phyloP scores from a whole-genome alignment of 2,113 vertebrate genomes.

The Tretioscincus oriximinensis region DNA sequence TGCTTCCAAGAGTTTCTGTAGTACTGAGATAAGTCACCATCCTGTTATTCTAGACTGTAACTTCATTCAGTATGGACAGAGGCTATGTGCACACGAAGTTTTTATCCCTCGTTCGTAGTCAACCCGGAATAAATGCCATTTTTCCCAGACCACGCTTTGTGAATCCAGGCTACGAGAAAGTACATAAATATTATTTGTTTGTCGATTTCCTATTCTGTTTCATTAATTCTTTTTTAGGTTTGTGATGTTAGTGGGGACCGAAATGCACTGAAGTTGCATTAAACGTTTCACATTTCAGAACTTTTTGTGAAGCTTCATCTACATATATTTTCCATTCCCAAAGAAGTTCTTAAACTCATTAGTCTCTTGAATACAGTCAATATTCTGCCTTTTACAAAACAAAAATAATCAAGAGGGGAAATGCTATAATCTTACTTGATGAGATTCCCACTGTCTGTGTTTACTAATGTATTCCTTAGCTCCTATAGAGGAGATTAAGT shows the following conservation, averaged over 20 bases:
- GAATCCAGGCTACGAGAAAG: too few relatives aligned
- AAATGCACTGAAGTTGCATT: background rate
- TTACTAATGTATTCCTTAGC: background rate
- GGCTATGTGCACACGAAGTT: too few relatives aligned
- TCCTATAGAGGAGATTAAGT: conserved; percentile 16
- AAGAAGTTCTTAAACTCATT: background rate
- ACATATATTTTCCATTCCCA: background rate
- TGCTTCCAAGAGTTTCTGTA: too few relatives aligned
- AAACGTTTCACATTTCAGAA: background rate
- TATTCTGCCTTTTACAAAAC: background rate
- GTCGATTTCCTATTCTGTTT: background rate
- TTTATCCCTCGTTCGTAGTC: too few relatives aligned
- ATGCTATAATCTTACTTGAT: background rate
- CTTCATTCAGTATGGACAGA: too few relatives aligned
- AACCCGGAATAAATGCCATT: too few relatives aligned
- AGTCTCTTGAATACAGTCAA: background rate
- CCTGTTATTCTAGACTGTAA: background rate
- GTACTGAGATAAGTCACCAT: background rate
- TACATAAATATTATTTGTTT: too few relatives aligned
- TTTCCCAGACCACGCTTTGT: too few relatives aligned
- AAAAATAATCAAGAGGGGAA: background rate
- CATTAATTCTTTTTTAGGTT: too few relatives aligned
- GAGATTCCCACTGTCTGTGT: background rate
- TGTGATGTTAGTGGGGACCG: background rate
- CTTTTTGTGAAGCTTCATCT: conserved; percentile 3